Conservation (phyloP, 2,797 vertebrate genomes). For the Pseudopleuronectes americanus region DNA sequence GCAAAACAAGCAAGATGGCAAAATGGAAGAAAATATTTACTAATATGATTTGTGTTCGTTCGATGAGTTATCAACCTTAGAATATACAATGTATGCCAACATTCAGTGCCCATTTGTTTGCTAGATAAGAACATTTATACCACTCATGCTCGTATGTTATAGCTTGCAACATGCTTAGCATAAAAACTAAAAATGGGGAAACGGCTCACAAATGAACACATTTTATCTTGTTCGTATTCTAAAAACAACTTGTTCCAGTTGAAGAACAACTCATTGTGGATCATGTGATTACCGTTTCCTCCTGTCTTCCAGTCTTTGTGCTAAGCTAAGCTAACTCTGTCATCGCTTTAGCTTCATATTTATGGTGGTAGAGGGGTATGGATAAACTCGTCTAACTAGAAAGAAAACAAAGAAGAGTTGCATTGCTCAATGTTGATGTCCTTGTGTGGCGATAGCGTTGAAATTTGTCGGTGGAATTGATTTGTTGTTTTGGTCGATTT, state of each 20-base stretch:
- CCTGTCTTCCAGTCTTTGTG: neutral
- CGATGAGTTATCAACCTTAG: neutral
- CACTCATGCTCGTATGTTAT: too few relatives aligned
- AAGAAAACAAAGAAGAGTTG: neutral
- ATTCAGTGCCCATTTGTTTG: neutral
- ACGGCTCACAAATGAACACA: neutral
- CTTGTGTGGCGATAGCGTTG: neutral
- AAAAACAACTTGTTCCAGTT: neutral
- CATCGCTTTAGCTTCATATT: neutral
- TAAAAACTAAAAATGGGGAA: neutral
- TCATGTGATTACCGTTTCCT: neutral
- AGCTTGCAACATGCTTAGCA: neutral
- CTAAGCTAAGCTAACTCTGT: neutral
- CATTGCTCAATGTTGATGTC: neutral
- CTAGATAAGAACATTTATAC: too few relatives aligned
- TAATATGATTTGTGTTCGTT: neutral
- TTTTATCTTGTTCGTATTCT: neutral
- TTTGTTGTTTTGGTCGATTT: conserved; percentile 16
- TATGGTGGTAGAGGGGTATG: neutral
- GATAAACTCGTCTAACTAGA: neutral
- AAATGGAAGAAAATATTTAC: conserved; percentile 11
- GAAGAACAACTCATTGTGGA: too few relatives aligned
- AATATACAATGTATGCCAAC: neutral
- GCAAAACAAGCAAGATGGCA: conserved; percentile 5
- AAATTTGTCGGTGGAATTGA: neutral